phyloP scores from a whole-genome alignment of 2,113 vertebrate genomes.

The Rhynchomys soricoides region DNA sequence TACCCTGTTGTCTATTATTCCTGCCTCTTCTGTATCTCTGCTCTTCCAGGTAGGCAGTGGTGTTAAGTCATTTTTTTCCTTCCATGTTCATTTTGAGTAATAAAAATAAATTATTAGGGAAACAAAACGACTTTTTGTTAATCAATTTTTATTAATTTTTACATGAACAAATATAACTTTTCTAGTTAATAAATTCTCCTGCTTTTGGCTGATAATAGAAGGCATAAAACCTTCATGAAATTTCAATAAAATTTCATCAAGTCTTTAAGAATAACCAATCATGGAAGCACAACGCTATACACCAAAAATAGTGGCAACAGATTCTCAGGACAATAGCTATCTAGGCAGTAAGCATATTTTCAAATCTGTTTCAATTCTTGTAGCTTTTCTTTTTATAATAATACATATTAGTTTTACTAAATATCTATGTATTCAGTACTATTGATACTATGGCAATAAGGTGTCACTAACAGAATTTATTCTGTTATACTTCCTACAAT shows the following conservation, averaged over 20 bases:
- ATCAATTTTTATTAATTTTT: conserved; percentile 61
- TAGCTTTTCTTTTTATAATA: background rate
- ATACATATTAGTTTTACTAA: background rate
- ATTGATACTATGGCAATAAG: conserved; percentile 55
- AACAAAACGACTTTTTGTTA: conserved; percentile 68
- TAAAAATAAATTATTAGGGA: conserved; percentile 48
- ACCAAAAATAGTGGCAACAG: background rate
- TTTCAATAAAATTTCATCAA: conserved; percentile 42
- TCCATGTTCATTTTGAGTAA: conserved; percentile 36
- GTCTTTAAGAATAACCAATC: conserved; percentile 62
- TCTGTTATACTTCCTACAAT: background rate
- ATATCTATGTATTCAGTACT: background rate
- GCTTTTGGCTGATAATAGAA: conserved; percentile 14
- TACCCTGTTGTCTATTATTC: background rate
- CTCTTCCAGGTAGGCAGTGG: background rate
- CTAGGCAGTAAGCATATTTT: conserved; percentile 43
- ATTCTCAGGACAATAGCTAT: background rate
- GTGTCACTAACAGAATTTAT: conserved; percentile 56
- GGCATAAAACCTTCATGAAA: conserved; percentile 69
- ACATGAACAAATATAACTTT: conserved; percentile 41
- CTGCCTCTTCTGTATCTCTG: background rate
- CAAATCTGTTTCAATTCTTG: background rate
- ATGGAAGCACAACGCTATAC: background rate
- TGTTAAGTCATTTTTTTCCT: background rate
- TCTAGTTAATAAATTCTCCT: conserved; percentile 60